phyloP scores from a whole-genome alignment of 2,888 invertebrate genomes.

The Julus scandinavius region DNA sequence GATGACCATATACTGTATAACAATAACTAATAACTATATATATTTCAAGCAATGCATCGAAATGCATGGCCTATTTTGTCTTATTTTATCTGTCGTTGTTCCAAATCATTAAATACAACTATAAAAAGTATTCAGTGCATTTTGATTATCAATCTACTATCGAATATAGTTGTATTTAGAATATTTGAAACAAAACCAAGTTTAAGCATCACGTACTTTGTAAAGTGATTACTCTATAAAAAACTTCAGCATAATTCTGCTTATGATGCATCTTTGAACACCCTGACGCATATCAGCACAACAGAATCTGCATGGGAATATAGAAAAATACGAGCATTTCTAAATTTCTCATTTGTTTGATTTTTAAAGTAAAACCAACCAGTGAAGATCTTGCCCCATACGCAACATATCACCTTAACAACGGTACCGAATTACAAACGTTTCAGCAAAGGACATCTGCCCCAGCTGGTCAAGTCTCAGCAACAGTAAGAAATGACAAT shows the following conservation, averaged over 20 bases:
- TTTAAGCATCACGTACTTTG: not conserved
- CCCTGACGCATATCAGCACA: constrained; percentile 23
- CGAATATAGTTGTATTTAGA: not conserved
- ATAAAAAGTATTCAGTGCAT: not conserved
- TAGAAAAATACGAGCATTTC: not conserved
- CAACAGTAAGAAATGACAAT: constrained; percentile 49
- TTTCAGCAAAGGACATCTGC: constrained; percentile 56
- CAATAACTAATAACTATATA: not conserved
- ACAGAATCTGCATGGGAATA: constrained; percentile 4
- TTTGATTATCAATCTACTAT: too few species aligned
- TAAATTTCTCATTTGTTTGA: not conserved
- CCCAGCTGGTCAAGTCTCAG: constrained; percentile 48
- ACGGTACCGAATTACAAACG: constrained; percentile 54
- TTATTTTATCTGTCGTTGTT: not conserved
- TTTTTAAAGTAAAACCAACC: constrained; percentile 54
- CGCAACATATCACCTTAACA: constrained; percentile 56
- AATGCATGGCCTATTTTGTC: not conserved
- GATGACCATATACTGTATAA: not conserved
- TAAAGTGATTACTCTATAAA: not conserved
- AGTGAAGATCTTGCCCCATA: constrained; percentile 55
- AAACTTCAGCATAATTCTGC: not conserved
- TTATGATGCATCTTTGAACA: not conserved
- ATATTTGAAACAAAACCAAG: not conserved
- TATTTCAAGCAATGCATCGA: not conserved
- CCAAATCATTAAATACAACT: not conserved